phyloP scores from a whole-genome alignment of 2,888 invertebrate species.

The Eumacrocentrus americanus region DNA sequence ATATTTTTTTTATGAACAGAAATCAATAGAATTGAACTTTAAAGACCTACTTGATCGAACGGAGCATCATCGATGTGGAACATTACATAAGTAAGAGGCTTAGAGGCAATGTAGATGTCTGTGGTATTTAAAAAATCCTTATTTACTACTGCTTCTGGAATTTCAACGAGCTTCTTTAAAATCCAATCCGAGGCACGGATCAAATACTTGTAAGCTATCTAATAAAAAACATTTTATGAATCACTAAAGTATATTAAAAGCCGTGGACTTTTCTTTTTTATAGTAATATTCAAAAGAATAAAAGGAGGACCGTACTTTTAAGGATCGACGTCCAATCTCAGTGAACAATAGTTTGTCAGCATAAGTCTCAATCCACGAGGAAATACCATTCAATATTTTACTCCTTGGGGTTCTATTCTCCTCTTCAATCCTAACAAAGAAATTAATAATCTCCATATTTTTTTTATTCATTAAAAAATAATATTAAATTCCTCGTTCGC shows the following conservation, averaged over 20 bases:
- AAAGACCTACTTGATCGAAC: conserved; percentile 73
- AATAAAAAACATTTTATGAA: background rate
- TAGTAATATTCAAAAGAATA: too few relatives aligned
- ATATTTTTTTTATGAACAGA: background rate
- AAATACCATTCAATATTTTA: conserved; percentile 40
- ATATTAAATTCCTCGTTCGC: conserved; percentile 17
- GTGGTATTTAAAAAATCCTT: conserved; percentile 35
- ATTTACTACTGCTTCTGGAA: conserved; percentile 43
- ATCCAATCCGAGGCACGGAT: conserved; percentile 74
- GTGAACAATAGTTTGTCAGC: conserved; percentile 58
- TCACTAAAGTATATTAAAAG: conserved; percentile 55
- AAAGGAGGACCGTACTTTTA: too few relatives aligned
- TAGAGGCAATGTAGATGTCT: conserved; percentile 35
- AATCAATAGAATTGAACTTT: background rate
- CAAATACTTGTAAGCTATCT: conserved; percentile 67
- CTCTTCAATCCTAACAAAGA: conserved; percentile 33
- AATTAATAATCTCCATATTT: background rate
- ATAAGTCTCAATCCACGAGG: conserved; percentile 50
- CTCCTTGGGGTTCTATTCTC: conserved; percentile 10
- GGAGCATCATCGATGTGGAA: conserved; percentile 78
- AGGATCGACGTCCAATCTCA: conserved; percentile 53
- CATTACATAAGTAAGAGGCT: conserved; percentile 74
- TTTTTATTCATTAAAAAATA: background rate
- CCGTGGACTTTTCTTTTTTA: too few relatives aligned
- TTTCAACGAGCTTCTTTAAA: conserved; percentile 60